phyloP scores from a whole-genome alignment of 2,113 vertebrate genomes.

The Psammodynastes pulverulentus region DNA sequence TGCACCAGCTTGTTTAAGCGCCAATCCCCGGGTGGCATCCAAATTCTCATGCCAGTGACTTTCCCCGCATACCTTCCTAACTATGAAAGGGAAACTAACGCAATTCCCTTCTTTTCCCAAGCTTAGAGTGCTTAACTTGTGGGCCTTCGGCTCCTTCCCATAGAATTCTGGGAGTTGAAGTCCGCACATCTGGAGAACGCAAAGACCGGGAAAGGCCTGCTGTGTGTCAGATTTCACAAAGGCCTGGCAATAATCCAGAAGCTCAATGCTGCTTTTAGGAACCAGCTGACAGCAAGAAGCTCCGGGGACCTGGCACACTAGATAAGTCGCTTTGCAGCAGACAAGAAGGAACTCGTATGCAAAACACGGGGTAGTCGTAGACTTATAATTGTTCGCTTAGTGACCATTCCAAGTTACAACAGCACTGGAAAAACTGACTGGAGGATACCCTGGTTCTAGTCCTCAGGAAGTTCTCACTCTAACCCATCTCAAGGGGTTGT shows the following conservation, averaged over 20 bases:
- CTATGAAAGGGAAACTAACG: not conserved
- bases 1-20: not conserved
- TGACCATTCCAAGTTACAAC: not conserved
- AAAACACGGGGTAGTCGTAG: not conserved
- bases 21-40: not conserved
- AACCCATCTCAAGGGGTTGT: not conserved
- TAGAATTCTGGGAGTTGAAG: not conserved
- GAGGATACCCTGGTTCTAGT: not conserved
- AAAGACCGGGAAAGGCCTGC: not conserved
- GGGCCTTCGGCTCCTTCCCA: not conserved
- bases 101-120: not conserved
- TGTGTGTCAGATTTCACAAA: not conserved
- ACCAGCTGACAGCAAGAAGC: not conserved
- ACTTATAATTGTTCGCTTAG: not conserved
- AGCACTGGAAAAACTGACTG: not conserved
- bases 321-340: not conserved
- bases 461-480: not conserved
- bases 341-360: not conserved
- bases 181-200: not conserved
- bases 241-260: not conserved
- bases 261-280: not conserved
- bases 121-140: not conserved
- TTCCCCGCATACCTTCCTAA: not conserved
- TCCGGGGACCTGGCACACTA: not conserved
- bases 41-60: not conserved